Evolutionary conservation across 2,113 vertebrate genomes (phyloP), one percentile per base, ranked within the genome.

Genomic region (Neotragus pygmaeus): DNA sequence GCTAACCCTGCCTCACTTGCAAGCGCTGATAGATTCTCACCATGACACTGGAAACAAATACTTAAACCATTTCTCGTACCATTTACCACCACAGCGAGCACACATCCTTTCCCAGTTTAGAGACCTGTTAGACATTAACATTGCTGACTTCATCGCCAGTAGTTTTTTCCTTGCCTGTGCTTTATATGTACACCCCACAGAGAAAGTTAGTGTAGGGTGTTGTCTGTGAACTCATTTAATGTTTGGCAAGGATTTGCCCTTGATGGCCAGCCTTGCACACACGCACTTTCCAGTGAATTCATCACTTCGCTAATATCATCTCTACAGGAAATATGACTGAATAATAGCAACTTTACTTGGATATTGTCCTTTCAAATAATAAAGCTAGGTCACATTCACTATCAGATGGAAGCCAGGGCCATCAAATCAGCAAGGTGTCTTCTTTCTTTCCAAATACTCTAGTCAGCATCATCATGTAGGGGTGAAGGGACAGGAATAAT

Each of bases 221-320:
- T 93, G 49, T 53, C 97, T 62, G n/a, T n/a, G 87, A 94, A 77
- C 33, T 3, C 89, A 33, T 91, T 94, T 53, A 57, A 83, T 30
- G 33, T 39, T 97, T 95, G 85, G 57, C n/a, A 95, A 96, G 8
- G 27, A 8, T n/a, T 96, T 43, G 70, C 39, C 95, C 92, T 91
- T 36, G 85, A 97, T 88, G 30, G 28, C 36, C 8, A 95, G 57
- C 12, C 57, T 84, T 84, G n/a, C n/a, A 27, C 4, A 49, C 4
- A 8, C 30, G 25, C 33, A 81, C 60, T 97, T 97, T 85, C 66
- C 94, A 95, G 25, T 57, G 33, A 96, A 91, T 88, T 95, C 51
- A 43, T 5, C 8, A 27, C 33, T 91, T 62, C 2, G 39, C 53
- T 43, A 93, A 86, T 13, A 47, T 53, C 82, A 47, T 86, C 33